Conservation (phyloP, 2,888 invertebrate genomes). For the Limnephilus lunatus region DNA sequence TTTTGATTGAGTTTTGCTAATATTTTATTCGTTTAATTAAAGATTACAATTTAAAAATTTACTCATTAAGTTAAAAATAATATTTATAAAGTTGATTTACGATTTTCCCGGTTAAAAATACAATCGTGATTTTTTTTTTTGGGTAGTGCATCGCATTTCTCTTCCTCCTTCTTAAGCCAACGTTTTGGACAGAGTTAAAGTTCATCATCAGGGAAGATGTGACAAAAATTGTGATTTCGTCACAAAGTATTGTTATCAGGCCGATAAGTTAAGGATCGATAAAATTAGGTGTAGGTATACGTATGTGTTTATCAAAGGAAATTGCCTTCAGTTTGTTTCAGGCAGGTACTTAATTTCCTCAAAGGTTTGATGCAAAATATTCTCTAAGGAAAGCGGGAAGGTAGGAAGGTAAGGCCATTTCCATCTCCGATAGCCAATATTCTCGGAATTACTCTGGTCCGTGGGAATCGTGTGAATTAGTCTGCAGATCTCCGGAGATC, state of each 20-base stretch:
- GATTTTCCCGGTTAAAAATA: too few species aligned
- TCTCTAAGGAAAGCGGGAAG: not conserved
- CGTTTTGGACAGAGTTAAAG: too few species aligned
- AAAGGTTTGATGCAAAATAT: not conserved
- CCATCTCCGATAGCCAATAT: not conserved
- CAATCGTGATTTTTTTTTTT: too few species aligned
- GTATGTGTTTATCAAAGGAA: not conserved
- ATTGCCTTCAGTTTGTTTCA: not conserved
- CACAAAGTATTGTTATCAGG: not conserved
- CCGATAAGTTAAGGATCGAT: not conserved
- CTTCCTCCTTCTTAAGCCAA: too few species aligned
- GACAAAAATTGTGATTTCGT: not conserved
- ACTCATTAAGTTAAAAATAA: too few species aligned
- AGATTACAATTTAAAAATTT: too few species aligned
- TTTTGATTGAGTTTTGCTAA: too few species aligned
- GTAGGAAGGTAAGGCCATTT: not conserved
- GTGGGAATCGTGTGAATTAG: slow-evolving; percentile 31
- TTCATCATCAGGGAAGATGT: too few species aligned
- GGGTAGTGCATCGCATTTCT: too few species aligned
- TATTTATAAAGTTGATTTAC: too few species aligned
- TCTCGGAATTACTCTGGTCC: slow-evolving; percentile 3
- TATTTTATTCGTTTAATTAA: too few species aligned
- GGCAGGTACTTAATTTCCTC: not conserved
- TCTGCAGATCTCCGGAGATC: slow-evolving; percentile 21
- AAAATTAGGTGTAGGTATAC: not conserved